Evolutionary conservation across 1,140 invertebrate species (phyloP), one percentile per base, ranked within the genome.

Genomic region (Oryctes rhinoceros): DNA sequence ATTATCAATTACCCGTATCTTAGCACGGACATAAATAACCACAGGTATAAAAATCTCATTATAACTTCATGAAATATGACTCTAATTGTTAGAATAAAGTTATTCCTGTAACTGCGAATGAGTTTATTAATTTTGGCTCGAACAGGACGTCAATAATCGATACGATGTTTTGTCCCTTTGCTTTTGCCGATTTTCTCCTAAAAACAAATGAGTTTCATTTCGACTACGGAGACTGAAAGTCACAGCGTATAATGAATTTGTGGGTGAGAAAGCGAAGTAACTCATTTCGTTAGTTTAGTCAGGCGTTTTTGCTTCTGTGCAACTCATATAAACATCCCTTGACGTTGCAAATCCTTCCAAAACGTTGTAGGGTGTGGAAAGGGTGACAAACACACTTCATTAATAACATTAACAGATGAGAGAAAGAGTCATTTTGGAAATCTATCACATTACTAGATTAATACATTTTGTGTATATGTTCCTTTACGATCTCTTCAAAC

Each of bases 1-100:
- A 83, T 85, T 85, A 83, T 84, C 83, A 85, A 85, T 85, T 85
- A 85, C 83, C 83, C 82, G 81, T 84, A 83, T 83, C 82, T 83
- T 83, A 83, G 82, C 84, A 81, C 80, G 80, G 49, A 78, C 84
- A 84, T 84, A 85, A 85, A 85, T 85, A 84, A 85, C 81, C 78
- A 62, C 81, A 80, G 79, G 81, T 81, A 83, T 81, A 82, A 84
- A 83, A 83, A 82, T 84, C 84, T 85, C 83, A 82, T 85, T 84
- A 85, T 83, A 81, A 79, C 81, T 80, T 67, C 76, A 80, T 84
- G 84, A 85, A 85, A 85, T 85, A 85, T 85, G 84, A 85, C 81
- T 81, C 81, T 82, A 84, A 84, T 84, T 81, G 82, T 76, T 80
- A 80, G 67, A 80, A 83, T 83, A 82, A 82, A 83, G 80, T 81